Evolutionary conservation across 2,113 vertebrate species (phyloP), one percentile per base, ranked within the genome.

Genomic region (Rhombomys opimus): DNA sequence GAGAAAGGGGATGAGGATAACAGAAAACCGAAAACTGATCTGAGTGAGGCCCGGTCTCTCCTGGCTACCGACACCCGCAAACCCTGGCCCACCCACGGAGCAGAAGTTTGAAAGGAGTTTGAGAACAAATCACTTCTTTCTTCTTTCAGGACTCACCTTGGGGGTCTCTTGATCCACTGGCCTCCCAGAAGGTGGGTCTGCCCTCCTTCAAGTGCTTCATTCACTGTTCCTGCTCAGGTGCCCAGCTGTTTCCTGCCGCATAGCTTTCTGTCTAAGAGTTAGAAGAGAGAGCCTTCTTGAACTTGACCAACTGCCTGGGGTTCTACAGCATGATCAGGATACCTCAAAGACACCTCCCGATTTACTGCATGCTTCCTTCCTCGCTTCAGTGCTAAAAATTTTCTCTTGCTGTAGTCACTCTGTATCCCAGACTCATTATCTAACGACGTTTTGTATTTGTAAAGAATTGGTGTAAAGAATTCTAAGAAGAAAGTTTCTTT

Each of bases 21-120:
- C 90, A 96, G 95, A 89, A 97, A 97, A 87, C 63, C 84, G 96
- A 97, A 97, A 97, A 82, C 85, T 88, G 95, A 97, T 97, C 96
- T 95, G 52, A 87, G 92, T 0, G 25, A 95, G 94, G 86, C 93
- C 94, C 93, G 59, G n/a, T 92, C 92, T 96, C 61, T 95, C 86
- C 78, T 89, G 77, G 75, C 91, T 95, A 87, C 89, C 91, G 96
- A 95, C 97, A 97, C 96, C 97, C 97, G 97, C 89, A 73, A 89
- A 89, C 41, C 41, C 50, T 30, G 27, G 97, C 97, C 97, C 97
- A 98, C 97, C 97, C 97, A 98, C 89, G 52, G 11, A 78, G 96
- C 67, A 59, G 82, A 87, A 95, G 84, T 70, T 67, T 9, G 41
- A 88, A 78, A 92, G 81, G 77, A 95, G 75, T 59, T 73, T 13